Percentiles rank a stretch among this genome's conserved stretches.
Conservation (phyloP, 1,140 invertebrate species). For the Apis laboriosa region DNA sequence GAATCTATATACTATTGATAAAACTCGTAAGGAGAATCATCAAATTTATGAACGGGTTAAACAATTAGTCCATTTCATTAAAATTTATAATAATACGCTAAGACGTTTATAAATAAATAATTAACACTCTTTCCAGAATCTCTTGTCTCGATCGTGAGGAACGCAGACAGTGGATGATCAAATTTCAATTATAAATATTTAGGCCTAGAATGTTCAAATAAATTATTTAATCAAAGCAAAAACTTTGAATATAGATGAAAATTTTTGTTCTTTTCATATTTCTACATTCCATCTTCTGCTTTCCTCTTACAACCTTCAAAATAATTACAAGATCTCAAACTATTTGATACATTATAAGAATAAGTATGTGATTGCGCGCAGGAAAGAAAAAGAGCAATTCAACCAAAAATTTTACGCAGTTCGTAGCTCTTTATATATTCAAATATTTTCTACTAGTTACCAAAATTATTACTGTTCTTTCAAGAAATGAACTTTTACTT, state of each 20-base stretch:
- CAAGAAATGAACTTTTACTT: conserved; percentile 11
- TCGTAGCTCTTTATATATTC: neutral
- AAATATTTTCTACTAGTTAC: conserved; percentile 8
- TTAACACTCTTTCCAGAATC: neutral
- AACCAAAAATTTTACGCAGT: conserved; percentile 2
- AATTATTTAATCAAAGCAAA: conserved; percentile 1
- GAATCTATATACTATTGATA: conserved; percentile 11
- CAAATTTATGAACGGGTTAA: conserved; percentile 14
- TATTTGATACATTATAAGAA: conserved; percentile 17
- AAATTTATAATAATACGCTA: conserved; percentile 16
- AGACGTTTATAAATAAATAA: conserved; percentile 31
- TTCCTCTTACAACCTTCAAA: conserved; percentile 48
- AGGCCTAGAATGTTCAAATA: conserved; percentile 35
- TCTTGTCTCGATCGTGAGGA: conserved; percentile 5
- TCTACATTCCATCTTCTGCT: conserved; percentile 28
- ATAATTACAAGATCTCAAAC: neutral
- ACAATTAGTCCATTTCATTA: conserved; percentile 25
- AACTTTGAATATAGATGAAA: neutral
- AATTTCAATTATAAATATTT: conserved; percentile 13
- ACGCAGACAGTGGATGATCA: conserved; percentile 14
- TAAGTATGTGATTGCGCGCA: conserved; percentile 36
- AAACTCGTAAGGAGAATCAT: conserved; percentile 5
- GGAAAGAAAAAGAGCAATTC: conserved; percentile 14
- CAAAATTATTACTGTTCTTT: conserved; percentile 9
- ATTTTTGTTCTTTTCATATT: neutral